Percentiles rank a stretch among this genome's conserved stretches.
Conservation (phyloP, 2,113 vertebrate species). For the Eptesicus fuscus region DNA sequence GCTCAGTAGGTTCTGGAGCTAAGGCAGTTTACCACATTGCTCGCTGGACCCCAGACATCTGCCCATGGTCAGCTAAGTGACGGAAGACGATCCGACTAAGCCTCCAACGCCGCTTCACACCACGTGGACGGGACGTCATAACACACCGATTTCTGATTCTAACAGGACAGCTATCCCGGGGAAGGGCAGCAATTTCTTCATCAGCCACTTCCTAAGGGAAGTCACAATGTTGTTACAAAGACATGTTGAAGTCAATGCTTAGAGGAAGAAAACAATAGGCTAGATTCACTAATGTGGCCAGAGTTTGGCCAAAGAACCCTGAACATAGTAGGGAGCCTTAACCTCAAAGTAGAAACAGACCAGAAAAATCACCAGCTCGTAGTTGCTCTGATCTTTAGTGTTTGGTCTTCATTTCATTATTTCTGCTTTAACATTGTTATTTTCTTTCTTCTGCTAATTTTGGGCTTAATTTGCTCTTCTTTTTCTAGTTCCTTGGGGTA, state of each 20-base stretch:
- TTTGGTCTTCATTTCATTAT: background rate
- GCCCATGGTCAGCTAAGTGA: constrained; percentile 92
- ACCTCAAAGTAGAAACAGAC: background rate
- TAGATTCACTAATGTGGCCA: background rate
- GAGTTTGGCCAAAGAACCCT: background rate
- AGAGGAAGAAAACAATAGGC: background rate
- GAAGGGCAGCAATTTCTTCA: constrained; percentile 91
- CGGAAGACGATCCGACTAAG: constrained; percentile 95
- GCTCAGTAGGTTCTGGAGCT: rapidly evolving
- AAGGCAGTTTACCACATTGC: constrained; percentile 88
- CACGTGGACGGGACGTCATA: constrained; percentile 93
- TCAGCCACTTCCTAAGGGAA: constrained; percentile 89
- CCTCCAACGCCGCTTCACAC: constrained; percentile 92
- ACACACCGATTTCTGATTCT: constrained; percentile 95
- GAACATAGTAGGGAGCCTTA: background rate
- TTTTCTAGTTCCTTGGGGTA: background rate
- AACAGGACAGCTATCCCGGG: constrained; percentile 93
- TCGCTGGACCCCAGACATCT: constrained; percentile 93
- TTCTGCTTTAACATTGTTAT: background rate
- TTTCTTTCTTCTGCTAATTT: background rate
- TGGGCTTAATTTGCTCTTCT: background rate
- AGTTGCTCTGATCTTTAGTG: background rate
- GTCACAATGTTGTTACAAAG: background rate
- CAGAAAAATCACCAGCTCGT: background rate
- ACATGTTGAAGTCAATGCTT: background rate